Percentiles rank a stretch among this genome's conserved stretches.
These are phyloP conservation scores for Glomeris marginata DNA, from an alignment of 2,888 invertebrate species.

Conservation along the genomic window DNA sequence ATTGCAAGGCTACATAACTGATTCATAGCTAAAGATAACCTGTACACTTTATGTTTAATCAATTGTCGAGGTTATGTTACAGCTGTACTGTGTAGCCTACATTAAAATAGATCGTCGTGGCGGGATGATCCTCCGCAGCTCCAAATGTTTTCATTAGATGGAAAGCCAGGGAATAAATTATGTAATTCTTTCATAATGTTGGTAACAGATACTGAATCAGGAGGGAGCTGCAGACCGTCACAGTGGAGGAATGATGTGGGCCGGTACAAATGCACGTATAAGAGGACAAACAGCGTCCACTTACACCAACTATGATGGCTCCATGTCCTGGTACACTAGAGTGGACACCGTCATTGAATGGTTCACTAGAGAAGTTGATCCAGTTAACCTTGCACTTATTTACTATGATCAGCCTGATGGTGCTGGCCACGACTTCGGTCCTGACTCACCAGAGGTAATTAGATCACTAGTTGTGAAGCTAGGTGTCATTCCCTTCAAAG, in stretches of 20 bases:
- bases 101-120: no score
- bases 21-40: no score
- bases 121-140: no score
- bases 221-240: conserved; percentile 1
- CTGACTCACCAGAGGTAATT: conserved; percentile 9
- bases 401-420: conserved; percentile 57
- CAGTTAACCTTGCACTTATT: conserved; percentile 50
- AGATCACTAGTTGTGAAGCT: no score
- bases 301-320: conserved; percentile 18
- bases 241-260: conserved; percentile 57
- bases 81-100: no score
- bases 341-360: conserved; percentile 44
- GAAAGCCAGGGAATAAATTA: no score
- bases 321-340: conserved; percentile 21
- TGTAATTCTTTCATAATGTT: no score
- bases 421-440: conserved; percentile 38
- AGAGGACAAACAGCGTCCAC: conserved; percentile 29
- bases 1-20: no score
- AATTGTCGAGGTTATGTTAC: no score
- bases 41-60: no score
- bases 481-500: neutral
- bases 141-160: no score
- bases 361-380: conserved; percentile 40
- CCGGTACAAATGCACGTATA: conserved; percentile 42
- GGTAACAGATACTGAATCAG: conserved; percentile 12